phyloP scores from a whole-genome alignment of 2,888 invertebrate genomes.

The Agrotis segetum region DNA sequence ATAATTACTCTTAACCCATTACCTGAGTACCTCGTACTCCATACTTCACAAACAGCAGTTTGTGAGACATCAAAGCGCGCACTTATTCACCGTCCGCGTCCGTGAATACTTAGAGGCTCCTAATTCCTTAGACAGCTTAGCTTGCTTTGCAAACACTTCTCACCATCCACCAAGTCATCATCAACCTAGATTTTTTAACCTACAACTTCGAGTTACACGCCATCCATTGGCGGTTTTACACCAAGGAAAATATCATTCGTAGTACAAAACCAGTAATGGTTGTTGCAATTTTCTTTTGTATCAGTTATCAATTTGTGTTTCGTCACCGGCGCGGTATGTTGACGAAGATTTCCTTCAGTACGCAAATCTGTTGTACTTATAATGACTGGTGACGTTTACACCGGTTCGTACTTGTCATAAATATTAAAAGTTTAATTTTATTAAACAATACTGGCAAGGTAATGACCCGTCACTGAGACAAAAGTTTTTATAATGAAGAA shows the following conservation, averaged over 20 bases:
- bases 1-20: conserved; percentile 31
- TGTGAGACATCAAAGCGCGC: conserved; percentile 63
- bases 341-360: conserved; percentile 54
- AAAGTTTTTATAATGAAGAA: neutral
- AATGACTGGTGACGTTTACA: conserved; percentile 45
- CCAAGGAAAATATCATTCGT: accelerated
- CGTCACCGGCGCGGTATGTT: conserved; percentile 31
- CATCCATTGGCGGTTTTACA: conserved; percentile 20
- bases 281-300: accelerated
- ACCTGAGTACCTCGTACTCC: conserved; percentile 29
- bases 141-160: conserved; percentile 67
- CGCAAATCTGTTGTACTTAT: conserved; percentile 62
- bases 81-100: conserved; percentile 54
- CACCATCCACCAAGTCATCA: conserved; percentile 22
- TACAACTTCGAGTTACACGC: neutral
- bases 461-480: conserved; percentile 4
- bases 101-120: conserved; percentile 59
- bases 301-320: neutral
- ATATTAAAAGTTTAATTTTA: conserved; percentile 50
- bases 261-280: conserved; percentile 2
- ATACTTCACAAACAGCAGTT: conserved; percentile 47
- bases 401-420: conserved; percentile 44
- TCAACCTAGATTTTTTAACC: conserved; percentile 27
- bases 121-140: conserved; percentile 70
- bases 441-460: conserved; percentile 1